Base-by-base conservation (phyloP, 2,888 invertebrate genomes). In the Torymus auratus region DNA sequence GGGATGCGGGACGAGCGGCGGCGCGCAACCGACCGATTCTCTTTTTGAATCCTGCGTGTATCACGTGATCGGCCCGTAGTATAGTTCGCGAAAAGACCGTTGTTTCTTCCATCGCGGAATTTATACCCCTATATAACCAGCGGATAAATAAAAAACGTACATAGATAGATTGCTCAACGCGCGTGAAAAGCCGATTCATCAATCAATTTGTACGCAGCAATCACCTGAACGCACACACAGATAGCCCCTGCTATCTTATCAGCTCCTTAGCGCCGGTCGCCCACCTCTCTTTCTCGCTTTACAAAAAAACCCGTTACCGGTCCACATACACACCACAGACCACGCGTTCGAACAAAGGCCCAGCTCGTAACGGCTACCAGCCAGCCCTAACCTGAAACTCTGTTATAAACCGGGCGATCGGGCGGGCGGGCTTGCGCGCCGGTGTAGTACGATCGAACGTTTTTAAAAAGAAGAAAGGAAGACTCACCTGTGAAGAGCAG, bases 401-500 rank as follows among this genome's bases (percentile, higher is more conserved):
- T 10, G 41, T 41, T 41, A 41, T 5, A 41, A 7, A 41, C 41
- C 41, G 7, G 41, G 28, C 3, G 3, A 28, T 28, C 28, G 28
- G 2, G 7, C 41, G 41, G 20, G 20, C 20, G 20, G 1, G n/a
- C 1, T 28, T 2, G 41, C 41, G 7, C 7, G 7, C 41, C 41
- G 41, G 41, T 41, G 41, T 41, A 41, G 41, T 41, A 41, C 41
- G 41, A 61, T 61, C 58, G 13, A 28, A 7, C 14, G 15, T 15
- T 41, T 41, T 41, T 23, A 58, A n/a, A 53, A 20, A 60, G 53
- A n/a, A 65, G 11, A 14, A 55, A 1, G 2, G 11, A 7, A 17
- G 5, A 80, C 80, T 80, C 70, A 80, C 80, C 80, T 80, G 80
- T 13, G 28, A 55, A 12, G 50, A 76, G 50, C 75, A 67, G 23